A percentile compares a stretch with the other conserved stretches of the same genome.
These are phyloP conservation scores for Mellilla xanthometata DNA, from an alignment of 2,888 invertebrate genomes.

Conservation along the genomic window DNA sequence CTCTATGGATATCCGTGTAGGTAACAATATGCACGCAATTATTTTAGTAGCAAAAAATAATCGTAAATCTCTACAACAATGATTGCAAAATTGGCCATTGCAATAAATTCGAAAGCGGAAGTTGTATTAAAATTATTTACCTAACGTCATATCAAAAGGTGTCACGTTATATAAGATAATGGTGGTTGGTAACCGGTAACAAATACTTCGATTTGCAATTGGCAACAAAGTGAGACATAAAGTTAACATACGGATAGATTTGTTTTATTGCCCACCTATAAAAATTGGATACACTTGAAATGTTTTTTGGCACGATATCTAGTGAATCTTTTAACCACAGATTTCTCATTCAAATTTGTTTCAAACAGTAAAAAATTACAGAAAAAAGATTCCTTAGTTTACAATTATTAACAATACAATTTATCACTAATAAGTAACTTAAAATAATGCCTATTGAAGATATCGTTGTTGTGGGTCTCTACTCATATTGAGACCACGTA, in stretches of 20 bases:
- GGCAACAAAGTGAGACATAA: conserved; percentile 9
- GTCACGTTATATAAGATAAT: conserved; percentile 26
- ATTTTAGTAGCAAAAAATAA: neutral
- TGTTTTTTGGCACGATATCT: neutral
- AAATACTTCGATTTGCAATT: conserved; percentile 19
- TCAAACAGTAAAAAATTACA: too few species aligned
- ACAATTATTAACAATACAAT: too few species aligned
- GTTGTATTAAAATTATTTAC: conserved; percentile 33
- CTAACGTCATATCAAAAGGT: conserved; percentile 36
- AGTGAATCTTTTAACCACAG: too few species aligned
- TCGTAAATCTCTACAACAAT: conserved; percentile 5
- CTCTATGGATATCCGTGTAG: too few species aligned
- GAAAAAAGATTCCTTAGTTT: too few species aligned
- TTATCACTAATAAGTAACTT: too few species aligned
- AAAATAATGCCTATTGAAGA: too few species aligned
- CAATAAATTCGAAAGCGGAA: conserved; percentile 36
- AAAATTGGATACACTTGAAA: conserved; percentile 10
- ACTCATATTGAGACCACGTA: too few species aligned
- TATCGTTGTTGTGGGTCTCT: too few species aligned
- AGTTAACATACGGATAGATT: conserved; percentile 1
- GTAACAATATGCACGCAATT: too few species aligned
- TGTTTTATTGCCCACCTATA: conserved; percentile 14
- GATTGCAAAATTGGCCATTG: conserved; percentile 27
- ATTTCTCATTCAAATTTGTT: too few species aligned
- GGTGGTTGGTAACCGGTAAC: conserved; percentile 16